Evolutionary conservation across 92 coral and sea anemone genomes (phyloP).

Genomic region (Montipora capitata): DNA sequence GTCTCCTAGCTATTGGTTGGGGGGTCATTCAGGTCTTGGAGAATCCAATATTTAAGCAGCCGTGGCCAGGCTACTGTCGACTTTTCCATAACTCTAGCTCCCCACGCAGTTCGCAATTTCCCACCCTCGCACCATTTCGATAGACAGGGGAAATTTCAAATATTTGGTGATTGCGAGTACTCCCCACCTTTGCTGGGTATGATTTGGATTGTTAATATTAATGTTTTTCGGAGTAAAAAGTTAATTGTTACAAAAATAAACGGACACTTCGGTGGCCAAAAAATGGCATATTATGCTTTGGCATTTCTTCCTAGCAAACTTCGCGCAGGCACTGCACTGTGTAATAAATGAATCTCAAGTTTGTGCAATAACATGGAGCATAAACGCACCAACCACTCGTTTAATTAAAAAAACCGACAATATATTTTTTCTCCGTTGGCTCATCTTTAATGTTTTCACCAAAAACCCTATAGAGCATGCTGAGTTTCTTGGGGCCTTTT

Average conservation of each 20-base stretch:
- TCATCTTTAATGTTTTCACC: no score
- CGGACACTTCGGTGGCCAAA: constrained; percentile 2
- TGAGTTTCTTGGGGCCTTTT: no score
- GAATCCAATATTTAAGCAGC: constrained; percentile 5
- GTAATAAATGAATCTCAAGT: constrained; percentile 19
- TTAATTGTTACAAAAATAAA: constrained; percentile 6
- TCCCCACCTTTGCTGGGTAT: constrained; percentile 5
- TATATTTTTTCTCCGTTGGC: no score
- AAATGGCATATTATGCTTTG: constrained; percentile 8
- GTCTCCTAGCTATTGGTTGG: neutral
- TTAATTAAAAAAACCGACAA: no score
- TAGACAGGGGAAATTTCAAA: neutral
- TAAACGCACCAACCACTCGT: neutral
- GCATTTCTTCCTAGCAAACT: constrained; percentile 6
- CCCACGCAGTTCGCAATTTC: constrained; percentile 3
- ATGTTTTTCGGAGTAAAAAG: constrained; percentile 17
- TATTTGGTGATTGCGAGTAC: neutral
- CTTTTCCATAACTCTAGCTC: constrained; percentile 18
- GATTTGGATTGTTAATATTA: neutral
- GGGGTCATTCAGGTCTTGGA: constrained; percentile 5
- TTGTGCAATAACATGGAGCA: constrained; percentile 5
- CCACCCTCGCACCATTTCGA: neutral
- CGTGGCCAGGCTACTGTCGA: neutral
- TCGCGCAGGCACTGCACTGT: neutral
- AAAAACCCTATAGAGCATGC: no score